Base-by-base conservation (phyloP, 1,140 invertebrate genomes). In the Andrena cerasifolii region DNA sequence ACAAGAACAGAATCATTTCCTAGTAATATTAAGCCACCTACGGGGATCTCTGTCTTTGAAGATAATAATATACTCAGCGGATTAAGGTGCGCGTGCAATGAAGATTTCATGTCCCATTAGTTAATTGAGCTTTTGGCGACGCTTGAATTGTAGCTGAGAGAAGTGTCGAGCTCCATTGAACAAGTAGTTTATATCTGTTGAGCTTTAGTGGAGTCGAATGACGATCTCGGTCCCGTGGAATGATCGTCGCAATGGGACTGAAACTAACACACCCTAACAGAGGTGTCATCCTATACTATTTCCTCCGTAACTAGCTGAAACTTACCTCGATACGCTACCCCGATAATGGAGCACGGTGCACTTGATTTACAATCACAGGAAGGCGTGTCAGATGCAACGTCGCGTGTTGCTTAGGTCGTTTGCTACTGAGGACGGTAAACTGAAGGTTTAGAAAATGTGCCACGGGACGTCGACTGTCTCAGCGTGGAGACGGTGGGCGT, bases 291-390 rank as follows among this genome's bases (percentile, higher is more conserved):
- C 31, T 33, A 28, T 36, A 59, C 54, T 71, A 36, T 36, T 62
- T 5, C 0, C 33, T 63, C 28, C 21, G 24, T 43, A 28, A 12
- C 33, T 63, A 24, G 31, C 47, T 21, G 58, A 33, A n/a, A n/a
- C 21, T 10, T 36, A 31, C 24, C 0, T 2, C 18, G 12, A 16
- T 31, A 28, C 14, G 59, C 18, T 31, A 51, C 28, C 8, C 24
- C 24, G 40, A 73, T 73, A 65, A 53, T 63, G 62, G 31, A 63
- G 51, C 26, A 24, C 10, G 40, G 28, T 40, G 36, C 58, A n/a
- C 43, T n/a, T 72, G 31, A 72, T 72, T 62, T 26, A 51, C 10
- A 36, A 12, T 49, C n/a, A 18, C 2, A 12, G 3, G 28, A 2
- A 31, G 7, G 14, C 26, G 28, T 47, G 28, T n/a, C 31, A 14